These are phyloP conservation scores for Dynastes hyllus DNA, from an alignment of 2,888 invertebrate genomes.

Conservation along the genomic window DNA sequence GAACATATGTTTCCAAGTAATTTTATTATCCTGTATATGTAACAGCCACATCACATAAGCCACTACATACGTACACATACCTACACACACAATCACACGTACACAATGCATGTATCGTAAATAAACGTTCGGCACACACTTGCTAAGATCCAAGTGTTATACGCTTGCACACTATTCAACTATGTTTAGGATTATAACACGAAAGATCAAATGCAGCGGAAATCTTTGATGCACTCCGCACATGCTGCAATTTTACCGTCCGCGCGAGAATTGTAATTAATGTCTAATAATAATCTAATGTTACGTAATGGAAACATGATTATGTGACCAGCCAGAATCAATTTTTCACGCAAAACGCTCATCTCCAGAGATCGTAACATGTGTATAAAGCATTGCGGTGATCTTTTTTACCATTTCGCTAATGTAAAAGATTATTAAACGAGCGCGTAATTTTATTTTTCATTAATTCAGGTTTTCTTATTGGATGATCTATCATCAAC, in stretches of 20 bases:
- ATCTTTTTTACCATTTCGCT: conserved; percentile 1
- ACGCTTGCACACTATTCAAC: background rate
- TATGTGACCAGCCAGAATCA: conserved; percentile 12
- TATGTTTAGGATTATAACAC: background rate
- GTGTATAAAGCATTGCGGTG: conserved; percentile 4
- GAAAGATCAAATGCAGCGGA: conserved; percentile 38
- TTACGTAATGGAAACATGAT: conserved; percentile 32
- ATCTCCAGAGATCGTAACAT: background rate
- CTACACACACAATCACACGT: no score
- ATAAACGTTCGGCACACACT: background rate
- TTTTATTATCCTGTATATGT: no score
- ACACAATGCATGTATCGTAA: no score
- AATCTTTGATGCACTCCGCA: conserved; percentile 29
- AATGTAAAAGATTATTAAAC: conserved; percentile 19
- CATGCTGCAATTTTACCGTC: conserved; percentile 20
- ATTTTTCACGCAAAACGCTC: conserved; percentile 20
- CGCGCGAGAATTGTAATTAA: conserved; percentile 26
- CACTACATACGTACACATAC: no score
- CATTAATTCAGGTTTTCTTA: conserved; percentile 29
- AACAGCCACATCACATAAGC: no score
- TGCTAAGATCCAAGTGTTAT: conserved; percentile 5
- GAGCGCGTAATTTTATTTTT: conserved; percentile 33
- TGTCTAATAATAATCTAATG: conserved; percentile 33
- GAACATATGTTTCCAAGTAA: no score
- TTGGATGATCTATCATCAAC: conserved; percentile 23